phyloP scores from a whole-genome alignment of 2,888 invertebrate species.

The Thereva nobilitata region DNA sequence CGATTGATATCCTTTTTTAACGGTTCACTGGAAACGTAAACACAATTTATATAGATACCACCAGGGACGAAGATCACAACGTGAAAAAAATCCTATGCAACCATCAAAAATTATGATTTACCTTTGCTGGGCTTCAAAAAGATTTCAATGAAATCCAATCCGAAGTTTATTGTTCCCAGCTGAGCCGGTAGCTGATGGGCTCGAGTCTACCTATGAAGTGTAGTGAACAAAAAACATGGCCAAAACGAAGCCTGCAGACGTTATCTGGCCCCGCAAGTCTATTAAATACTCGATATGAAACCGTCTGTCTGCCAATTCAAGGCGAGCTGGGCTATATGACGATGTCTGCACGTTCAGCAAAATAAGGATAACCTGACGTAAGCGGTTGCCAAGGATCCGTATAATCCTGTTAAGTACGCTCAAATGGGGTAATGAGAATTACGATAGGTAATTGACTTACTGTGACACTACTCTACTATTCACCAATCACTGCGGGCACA shows the following conservation, averaged over 20 bases:
- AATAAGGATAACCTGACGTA: slow-evolving; percentile 12
- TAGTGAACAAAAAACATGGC: too few species aligned
- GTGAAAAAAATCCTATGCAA: slow-evolving; percentile 7
- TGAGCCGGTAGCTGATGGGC: neutral
- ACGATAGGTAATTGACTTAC: slow-evolving; percentile 26
- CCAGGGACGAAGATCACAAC: slow-evolving; percentile 7
- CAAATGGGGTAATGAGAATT: slow-evolving; percentile 21
- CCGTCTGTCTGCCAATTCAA: slow-evolving; percentile 7
- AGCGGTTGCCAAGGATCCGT: slow-evolving; percentile 23
- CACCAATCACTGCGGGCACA: neutral
- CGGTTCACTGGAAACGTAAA: too few species aligned
- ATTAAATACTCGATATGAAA: slow-evolving; percentile 27
- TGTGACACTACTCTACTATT: slow-evolving; percentile 7
- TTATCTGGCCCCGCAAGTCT: slow-evolving; percentile 18
- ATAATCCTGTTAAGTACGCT: slow-evolving; percentile 25
- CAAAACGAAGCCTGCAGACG: slow-evolving; percentile 4
- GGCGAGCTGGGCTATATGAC: neutral
- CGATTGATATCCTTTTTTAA: too few species aligned
- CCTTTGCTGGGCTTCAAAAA: slow-evolving; percentile 19
- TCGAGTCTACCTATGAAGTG: too few species aligned
- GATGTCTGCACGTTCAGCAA: slow-evolving; percentile 10
- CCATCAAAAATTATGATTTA: slow-evolving; percentile 35
- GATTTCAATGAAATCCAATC: slow-evolving; percentile 29
- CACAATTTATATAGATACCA: neutral
- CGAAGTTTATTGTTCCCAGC: slow-evolving; percentile 21